Conservation (phyloP, 92 coral and sea anemone species). For the Montipora capitata region DNA sequence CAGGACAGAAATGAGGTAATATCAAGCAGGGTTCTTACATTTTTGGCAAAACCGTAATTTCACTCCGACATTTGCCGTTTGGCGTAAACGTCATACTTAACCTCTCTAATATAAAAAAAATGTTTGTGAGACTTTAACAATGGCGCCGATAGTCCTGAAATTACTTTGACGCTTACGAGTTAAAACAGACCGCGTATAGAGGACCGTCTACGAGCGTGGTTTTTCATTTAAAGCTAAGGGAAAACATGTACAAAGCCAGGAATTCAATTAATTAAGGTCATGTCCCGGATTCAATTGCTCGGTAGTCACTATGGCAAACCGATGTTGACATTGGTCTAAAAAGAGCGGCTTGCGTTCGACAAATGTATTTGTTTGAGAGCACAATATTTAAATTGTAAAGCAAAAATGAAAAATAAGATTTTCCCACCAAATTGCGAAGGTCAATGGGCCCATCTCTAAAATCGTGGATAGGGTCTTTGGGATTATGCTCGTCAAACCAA, state of each 20-base stretch:
- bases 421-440: neutral
- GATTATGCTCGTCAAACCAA: neutral
- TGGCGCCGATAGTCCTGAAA: constrained; percentile 19
- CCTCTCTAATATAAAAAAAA: neutral
- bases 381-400: neutral
- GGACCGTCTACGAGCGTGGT: constrained; percentile 24
- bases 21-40: too few relatives aligned
- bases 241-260: neutral
- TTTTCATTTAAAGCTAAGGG: neutral
- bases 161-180: neutral
- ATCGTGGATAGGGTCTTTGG: neutral
- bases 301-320: neutral
- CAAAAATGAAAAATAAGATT: neutral
- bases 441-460: neutral
- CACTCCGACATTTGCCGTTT: too few relatives aligned
- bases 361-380: neutral
- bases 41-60: too few relatives aligned
- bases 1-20: too few relatives aligned
- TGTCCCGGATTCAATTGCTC: neutral
- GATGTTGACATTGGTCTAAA: neutral
- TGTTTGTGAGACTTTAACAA: constrained; percentile 4
- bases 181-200: constrained; percentile 43
- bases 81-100: too few relatives aligned
- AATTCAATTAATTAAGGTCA: neutral
- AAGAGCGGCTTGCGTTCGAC: neutral